phyloP scores from a whole-genome alignment of 2,113 vertebrate genomes.

The Kryptolebias marmoratus region DNA sequence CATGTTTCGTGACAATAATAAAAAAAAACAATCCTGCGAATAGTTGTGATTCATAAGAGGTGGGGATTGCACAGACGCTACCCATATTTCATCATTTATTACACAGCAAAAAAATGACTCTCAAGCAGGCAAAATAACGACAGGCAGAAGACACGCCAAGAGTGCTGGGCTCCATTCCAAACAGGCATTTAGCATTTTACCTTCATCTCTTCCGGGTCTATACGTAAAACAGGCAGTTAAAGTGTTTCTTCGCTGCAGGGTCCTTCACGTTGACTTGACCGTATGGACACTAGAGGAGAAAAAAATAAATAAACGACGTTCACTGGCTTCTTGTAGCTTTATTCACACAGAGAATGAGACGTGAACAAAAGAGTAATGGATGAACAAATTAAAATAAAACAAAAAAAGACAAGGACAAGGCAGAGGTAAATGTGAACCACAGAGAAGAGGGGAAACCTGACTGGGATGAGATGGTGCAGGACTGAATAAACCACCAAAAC shows the following conservation, averaged over 20 bases:
- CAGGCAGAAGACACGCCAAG: constrained; percentile 57
- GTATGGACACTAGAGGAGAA: constrained; percentile 84
- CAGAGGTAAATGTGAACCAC: neutral
- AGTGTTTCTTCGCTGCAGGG: constrained; percentile 83
- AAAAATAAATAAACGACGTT: constrained; percentile 66
- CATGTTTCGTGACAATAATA: constrained; percentile 41
- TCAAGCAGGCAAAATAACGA: constrained; percentile 71
- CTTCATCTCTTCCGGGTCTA: constrained; percentile 49
- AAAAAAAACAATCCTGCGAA: constrained; percentile 61
- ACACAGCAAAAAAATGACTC: constrained; percentile 67
- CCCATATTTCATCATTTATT: constrained; percentile 81
- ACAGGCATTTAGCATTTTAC: constrained; percentile 26
- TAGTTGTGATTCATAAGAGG: constrained; percentile 73
- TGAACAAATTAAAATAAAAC: neutral
- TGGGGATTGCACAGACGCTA: constrained; percentile 76
- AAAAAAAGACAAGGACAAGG: neutral
- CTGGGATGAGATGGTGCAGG: neutral
- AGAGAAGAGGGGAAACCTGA: neutral
- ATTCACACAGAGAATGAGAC: constrained; percentile 34
- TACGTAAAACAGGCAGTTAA: constrained; percentile 83
- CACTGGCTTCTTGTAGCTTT: constrained; percentile 21
- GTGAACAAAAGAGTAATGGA: neutral
- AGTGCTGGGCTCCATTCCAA: constrained; percentile 30
- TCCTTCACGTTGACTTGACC: constrained; percentile 88
- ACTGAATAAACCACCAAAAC: too few relatives aligned